phyloP scores from a whole-genome alignment of 2,797 vertebrate genomes.

The Phoxinus dragarum region DNA sequence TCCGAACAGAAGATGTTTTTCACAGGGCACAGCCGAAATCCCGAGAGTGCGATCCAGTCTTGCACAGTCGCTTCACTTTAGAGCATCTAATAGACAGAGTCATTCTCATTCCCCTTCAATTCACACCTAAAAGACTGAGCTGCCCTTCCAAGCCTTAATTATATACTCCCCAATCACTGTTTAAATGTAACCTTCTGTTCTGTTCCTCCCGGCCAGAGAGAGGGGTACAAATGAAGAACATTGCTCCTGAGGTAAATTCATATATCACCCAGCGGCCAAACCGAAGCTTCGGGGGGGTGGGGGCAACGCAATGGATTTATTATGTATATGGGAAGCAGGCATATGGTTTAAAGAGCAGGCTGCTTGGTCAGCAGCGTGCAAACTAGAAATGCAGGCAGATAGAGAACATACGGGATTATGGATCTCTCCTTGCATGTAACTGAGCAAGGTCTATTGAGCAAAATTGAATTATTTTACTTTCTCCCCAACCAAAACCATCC shows the following conservation, averaged over 20 bases:
- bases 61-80: constrained; percentile 71
- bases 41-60: constrained; percentile 60
- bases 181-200: constrained; percentile 73
- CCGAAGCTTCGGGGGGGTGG: constrained; percentile 60
- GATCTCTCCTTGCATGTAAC: constrained; percentile 74
- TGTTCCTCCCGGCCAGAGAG: constrained; percentile 50
- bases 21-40: constrained; percentile 33
- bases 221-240: constrained; percentile 61
- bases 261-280: constrained; percentile 65
- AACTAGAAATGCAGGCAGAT: constrained; percentile 74
- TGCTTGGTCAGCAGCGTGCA: constrained; percentile 77
- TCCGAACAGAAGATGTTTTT: constrained; percentile 39
- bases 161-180: constrained; percentile 76
- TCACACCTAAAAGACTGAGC: constrained; percentile 78
- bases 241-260: constrained; percentile 65
- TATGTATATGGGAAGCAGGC: constrained; percentile 75
- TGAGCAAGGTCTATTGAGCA: constrained; percentile 75
- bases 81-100: constrained; percentile 76
- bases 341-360: constrained; percentile 70
- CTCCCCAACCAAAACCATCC: constrained; percentile 45
- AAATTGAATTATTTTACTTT: constrained; percentile 75
- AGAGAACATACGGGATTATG: constrained; percentile 73
- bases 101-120: constrained; percentile 77
- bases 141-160: constrained; percentile 77
- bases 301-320: constrained; percentile 70